A percentile compares a stretch with the other conserved stretches of the same genome.
These are phyloP conservation scores for Phoenicopterus ruber DNA, from an alignment of 2,113 vertebrate species.

Conservation along the genomic window DNA sequence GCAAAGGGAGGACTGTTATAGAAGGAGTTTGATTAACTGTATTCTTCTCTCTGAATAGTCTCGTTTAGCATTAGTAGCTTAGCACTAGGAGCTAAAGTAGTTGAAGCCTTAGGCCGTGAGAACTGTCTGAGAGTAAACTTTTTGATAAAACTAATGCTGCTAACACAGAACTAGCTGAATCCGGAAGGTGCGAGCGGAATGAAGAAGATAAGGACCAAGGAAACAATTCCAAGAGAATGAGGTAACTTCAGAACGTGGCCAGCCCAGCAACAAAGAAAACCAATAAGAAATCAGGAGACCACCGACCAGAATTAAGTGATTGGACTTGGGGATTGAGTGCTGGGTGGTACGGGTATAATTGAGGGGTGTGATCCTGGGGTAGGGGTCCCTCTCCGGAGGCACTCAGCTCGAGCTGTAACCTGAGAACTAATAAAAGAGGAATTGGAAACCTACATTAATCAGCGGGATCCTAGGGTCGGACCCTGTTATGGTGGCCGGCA, in stretches of 20 bases:
- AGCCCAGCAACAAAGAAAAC: background rate
- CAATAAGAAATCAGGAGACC: background rate
- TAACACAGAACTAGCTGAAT: background rate
- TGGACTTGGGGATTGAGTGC: background rate
- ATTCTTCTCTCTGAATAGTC: background rate
- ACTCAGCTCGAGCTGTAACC: background rate
- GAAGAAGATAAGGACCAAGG: background rate
- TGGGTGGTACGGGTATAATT: rapidly evolving
- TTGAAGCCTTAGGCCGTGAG: background rate
- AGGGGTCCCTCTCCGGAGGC: background rate
- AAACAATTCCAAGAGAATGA: background rate
- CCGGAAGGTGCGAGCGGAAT: background rate
- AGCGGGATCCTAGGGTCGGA: too few relatives aligned
- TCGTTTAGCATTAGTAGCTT: background rate
- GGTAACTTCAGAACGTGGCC: background rate
- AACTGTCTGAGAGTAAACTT: background rate
- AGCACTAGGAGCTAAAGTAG: background rate
- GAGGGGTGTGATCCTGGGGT: background rate
- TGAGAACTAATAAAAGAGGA: background rate
- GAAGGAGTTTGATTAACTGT: too few relatives aligned
- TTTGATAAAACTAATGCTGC: background rate
- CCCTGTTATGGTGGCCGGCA: too few relatives aligned
- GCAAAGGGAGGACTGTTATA: too few relatives aligned
- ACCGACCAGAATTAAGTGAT: background rate
- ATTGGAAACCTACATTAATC: background rate